Conservation (phyloP, 2,113 vertebrate genomes). For the Larimichthys crocea region DNA sequence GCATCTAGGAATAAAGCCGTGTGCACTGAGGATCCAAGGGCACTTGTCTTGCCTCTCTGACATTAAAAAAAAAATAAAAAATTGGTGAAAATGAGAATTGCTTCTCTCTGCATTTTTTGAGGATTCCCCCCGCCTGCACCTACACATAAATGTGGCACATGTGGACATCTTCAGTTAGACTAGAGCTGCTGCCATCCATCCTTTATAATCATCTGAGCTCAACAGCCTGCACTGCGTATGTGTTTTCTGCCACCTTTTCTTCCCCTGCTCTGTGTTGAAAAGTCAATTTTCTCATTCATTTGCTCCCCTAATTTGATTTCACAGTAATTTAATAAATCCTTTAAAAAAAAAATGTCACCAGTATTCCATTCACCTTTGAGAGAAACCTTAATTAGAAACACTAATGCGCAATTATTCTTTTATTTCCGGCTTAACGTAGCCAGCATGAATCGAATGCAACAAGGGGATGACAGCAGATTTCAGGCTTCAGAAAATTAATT, state of each 20-base stretch:
- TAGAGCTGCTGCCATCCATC: constrained; percentile 10
- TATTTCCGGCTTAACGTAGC: constrained; percentile 48
- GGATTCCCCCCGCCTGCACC: background rate
- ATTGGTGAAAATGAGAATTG: background rate
- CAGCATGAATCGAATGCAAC: constrained; percentile 27
- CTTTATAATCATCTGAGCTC: constrained; percentile 30
- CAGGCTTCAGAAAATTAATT: constrained; percentile 34
- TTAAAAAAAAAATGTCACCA: constrained; percentile 42
- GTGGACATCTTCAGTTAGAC: constrained; percentile 10
- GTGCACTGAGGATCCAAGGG: constrained; percentile 5
- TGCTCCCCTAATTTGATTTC: constrained; percentile 66
- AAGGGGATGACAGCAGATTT: constrained; percentile 51
- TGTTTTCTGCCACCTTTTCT: background rate
- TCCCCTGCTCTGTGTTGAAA: constrained; percentile 43
- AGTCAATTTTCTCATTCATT: constrained; percentile 64
- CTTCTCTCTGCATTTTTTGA: constrained; percentile 4
- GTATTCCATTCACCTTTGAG: constrained; percentile 61
- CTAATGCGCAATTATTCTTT: constrained; percentile 64
- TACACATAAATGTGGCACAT: constrained; percentile 19
- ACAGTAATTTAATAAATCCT: constrained; percentile 67
- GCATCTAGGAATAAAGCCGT: constrained; percentile 3
- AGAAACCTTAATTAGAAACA: constrained; percentile 60
- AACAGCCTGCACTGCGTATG: constrained; percentile 1
- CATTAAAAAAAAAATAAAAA: constrained; percentile 17
- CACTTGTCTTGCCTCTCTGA: background rate